Evolutionary conservation across 1,140 invertebrate genomes (phyloP).

Genomic region (Leptopilina boulardi): DNA sequence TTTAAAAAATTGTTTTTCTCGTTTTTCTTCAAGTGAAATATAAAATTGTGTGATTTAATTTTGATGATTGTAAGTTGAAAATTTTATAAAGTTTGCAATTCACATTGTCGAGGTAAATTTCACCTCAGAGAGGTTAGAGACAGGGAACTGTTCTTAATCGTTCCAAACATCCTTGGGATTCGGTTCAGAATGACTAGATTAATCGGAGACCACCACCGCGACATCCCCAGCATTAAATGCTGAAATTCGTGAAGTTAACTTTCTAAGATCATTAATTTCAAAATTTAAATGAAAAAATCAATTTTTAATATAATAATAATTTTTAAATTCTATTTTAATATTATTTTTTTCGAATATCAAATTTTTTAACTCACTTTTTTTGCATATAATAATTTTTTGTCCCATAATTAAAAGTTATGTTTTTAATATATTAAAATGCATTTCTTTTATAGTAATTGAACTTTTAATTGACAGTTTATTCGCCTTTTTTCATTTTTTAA

Average conservation of each 20-base stretch:
- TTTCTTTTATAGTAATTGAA: neutral
- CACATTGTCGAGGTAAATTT: slow-evolving; percentile 11
- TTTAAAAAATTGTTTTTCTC: neutral
- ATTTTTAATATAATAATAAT: no score
- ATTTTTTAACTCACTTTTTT: no score
- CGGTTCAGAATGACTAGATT: slow-evolving; percentile 20
- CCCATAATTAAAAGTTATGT: neutral
- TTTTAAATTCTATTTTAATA: no score
- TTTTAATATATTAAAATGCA: neutral
- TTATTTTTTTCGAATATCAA: no score
- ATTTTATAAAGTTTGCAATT: neutral
- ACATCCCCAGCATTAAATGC: slow-evolving; percentile 11
- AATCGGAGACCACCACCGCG: neutral
- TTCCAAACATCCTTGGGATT: slow-evolving; percentile 27
- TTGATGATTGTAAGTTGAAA: slow-evolving; percentile 2
- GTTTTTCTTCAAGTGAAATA: neutral
- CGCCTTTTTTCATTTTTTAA: neutral
- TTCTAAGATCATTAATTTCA: slow-evolving; percentile 16
- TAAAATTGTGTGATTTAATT: neutral
- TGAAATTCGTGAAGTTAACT: neutral
- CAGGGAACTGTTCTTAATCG: slow-evolving; percentile 21
- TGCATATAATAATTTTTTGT: no score
- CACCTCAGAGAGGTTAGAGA: neutral
- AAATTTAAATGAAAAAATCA: neutral
- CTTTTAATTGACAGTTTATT: neutral